These are phyloP conservation scores for Cotesia glomerata DNA, from an alignment of 1,140 invertebrate genomes.

Conservation along the genomic window DNA sequence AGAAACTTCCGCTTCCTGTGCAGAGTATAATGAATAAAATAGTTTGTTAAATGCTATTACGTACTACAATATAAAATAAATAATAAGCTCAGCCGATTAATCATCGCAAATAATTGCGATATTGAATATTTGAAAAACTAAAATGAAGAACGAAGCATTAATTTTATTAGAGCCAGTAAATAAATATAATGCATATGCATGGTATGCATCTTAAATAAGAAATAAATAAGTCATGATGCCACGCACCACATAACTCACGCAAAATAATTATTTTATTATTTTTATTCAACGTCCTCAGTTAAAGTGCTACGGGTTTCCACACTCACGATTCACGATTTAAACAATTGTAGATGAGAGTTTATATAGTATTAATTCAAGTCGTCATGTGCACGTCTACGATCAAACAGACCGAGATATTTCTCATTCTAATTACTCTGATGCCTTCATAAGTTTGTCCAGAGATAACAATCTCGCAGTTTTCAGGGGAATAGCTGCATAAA, in stretches of 20 bases:
- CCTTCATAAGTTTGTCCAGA: slow-evolving; percentile 39
- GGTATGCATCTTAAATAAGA: slow-evolving; percentile 14
- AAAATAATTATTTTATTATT: slow-evolving; percentile 30
- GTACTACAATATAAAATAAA: no score
- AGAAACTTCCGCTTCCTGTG: no score
- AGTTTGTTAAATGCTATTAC: no score
- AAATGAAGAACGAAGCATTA: background rate
- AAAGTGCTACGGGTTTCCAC: slow-evolving; percentile 35
- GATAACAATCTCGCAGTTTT: slow-evolving; percentile 40
- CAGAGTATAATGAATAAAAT: no score
- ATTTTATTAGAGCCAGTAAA: slow-evolving; percentile 34
- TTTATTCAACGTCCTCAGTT: background rate
- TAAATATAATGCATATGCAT: slow-evolving; percentile 13
- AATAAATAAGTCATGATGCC: slow-evolving; percentile 56
- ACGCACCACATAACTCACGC: slow-evolving; percentile 54
- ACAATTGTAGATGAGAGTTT: background rate
- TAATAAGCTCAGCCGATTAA: background rate
- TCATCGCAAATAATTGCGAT: slow-evolving; percentile 2
- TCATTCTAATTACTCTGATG: slow-evolving; percentile 54
- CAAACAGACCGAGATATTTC: slow-evolving; percentile 58
- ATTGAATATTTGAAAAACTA: background rate
- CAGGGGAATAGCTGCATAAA: slow-evolving; percentile 35
- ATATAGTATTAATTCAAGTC: background rate
- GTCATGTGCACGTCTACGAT: slow-evolving; percentile 36
- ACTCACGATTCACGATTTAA: slow-evolving; percentile 40